Percentiles rank a stretch among this genome's conserved stretches.
Conservation (phyloP, 2,888 invertebrate genomes). For the Noctuana brunneofusca region DNA sequence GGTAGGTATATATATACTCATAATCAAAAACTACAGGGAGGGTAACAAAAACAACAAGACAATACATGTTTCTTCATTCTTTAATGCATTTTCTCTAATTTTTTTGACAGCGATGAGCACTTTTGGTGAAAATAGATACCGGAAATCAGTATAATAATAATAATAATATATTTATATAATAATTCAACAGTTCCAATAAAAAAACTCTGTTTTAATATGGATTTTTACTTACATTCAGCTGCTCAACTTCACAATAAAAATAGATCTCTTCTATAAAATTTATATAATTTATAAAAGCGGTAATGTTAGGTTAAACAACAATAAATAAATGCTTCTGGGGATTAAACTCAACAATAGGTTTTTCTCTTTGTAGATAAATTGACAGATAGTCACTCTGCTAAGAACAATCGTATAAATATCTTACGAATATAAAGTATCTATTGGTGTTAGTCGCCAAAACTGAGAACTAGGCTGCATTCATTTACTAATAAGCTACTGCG, state of each 20-base stretch:
- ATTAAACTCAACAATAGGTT: conserved; percentile 73
- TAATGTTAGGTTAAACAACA: conserved; percentile 74
- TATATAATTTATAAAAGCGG: conserved; percentile 81
- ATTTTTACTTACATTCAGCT: conserved; percentile 69
- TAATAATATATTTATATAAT: conserved; percentile 60
- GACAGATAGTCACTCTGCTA: conserved; percentile 79
- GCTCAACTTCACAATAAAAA: conserved; percentile 81
- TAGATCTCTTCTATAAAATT: conserved; percentile 83
- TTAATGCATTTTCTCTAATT: conserved; percentile 84
- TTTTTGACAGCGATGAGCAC: conserved; percentile 87
- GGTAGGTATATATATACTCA: too few relatives aligned
- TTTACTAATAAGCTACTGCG: conserved; percentile 81
- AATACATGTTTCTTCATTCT: conserved; percentile 75
- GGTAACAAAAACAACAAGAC: conserved; percentile 51
- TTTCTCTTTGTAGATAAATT: conserved; percentile 77
- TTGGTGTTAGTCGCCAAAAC: conserved; percentile 79
- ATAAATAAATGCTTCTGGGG: conserved; percentile 79
- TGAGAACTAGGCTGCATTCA: conserved; percentile 79
- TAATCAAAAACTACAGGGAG: conserved; percentile 16
- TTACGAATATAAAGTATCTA: conserved; percentile 78
- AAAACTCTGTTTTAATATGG: conserved; percentile 68
- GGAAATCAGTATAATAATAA: conserved; percentile 77
- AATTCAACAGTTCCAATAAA: conserved; percentile 75
- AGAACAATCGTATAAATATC: conserved; percentile 79
- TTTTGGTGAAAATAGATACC: conserved; percentile 86